phyloP scores from a whole-genome alignment of 1,140 invertebrate genomes.

The Hormaphis cornu region DNA sequence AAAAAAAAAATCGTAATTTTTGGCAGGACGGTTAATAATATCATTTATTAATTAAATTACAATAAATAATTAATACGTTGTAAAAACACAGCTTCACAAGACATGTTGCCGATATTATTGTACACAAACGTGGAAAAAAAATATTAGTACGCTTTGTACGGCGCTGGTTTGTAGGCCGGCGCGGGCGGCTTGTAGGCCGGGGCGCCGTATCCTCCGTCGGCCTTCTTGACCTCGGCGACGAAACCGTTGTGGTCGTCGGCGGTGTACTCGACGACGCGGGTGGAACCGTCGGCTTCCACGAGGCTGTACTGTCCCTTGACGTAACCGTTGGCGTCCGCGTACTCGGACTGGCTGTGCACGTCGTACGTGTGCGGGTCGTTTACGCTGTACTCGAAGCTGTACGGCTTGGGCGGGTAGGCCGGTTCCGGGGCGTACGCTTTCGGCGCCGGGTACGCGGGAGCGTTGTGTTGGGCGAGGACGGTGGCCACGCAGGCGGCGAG shows the following conservation, averaged over 20 bases:
- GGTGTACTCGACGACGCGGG: constrained; percentile 45
- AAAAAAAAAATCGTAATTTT: too few relatives aligned
- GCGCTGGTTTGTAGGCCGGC: constrained; percentile 13
- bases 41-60: too few relatives aligned
- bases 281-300: constrained; percentile 45
- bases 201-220: background rate
- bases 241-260: constrained; percentile 45
- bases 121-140: too few relatives aligned
- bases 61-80: too few relatives aligned
- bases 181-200: constrained; percentile 39
- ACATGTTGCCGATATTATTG: too few relatives aligned
- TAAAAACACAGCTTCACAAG: too few relatives aligned
- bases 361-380: constrained; percentile 48
- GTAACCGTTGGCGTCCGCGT: constrained; percentile 43
- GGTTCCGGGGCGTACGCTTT: constrained; percentile 25
- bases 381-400: constrained; percentile 39
- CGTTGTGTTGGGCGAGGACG: constrained; percentile 16
- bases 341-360: constrained; percentile 45
- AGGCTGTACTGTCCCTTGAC: constrained; percentile 47
- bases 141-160: background rate
- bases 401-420: constrained; percentile 21
- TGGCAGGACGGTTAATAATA: too few relatives aligned
- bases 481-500: too few relatives aligned
- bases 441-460: background rate
- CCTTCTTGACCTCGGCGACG: constrained; percentile 42